Evolutionary conservation across 2,888 invertebrate species (phyloP), one percentile per base, ranked within the genome.

Genomic region (Drosophila demipolita): DNA sequence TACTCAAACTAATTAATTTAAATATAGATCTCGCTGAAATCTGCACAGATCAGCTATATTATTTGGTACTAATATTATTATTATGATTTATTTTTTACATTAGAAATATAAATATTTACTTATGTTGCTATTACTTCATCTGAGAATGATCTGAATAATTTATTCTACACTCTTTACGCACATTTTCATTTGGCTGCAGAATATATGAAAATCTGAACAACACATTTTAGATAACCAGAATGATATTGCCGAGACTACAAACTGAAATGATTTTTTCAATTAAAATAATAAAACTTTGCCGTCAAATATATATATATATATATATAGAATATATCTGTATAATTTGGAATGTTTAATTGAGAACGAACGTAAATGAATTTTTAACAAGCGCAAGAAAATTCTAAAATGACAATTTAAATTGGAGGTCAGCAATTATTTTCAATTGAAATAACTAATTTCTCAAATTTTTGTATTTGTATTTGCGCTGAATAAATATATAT

Each of bases 191-290:
- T 20, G 7, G 7, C 6, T 15, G 20, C 45, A 45, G 45, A 8
- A 20, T 23, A 45, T 23, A 15, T 1, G 7, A 20, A 23, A 45
- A 45, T 45, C 45, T 4, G 45, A 50, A 15, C 11, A 32, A 75
- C 23, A 75, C 26, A 49, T 50, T 23, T 36, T n/a, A 33, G 15
- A 59, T 32, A 66, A 60, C 38, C 15, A 38, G 4, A 12, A 11
- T 54, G 36, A 61, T 62, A 61, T 45, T 12, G 66, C 29, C 45
- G 7, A 42, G 61, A 48, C 35, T 66, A 15, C 23, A 40, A 32
- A 45, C 12, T 26, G 23, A 64, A 64, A 69, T 77, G 26, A 62
- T 59, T 73, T 72, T 72, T 57, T 23, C 71, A 75, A 75, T 75
- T 71, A 35, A 57, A 61, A 29, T 49, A 33, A 55, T 45, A 50